Conservation (phyloP, 1,140 invertebrate species). For the Drosophila azteca region DNA sequence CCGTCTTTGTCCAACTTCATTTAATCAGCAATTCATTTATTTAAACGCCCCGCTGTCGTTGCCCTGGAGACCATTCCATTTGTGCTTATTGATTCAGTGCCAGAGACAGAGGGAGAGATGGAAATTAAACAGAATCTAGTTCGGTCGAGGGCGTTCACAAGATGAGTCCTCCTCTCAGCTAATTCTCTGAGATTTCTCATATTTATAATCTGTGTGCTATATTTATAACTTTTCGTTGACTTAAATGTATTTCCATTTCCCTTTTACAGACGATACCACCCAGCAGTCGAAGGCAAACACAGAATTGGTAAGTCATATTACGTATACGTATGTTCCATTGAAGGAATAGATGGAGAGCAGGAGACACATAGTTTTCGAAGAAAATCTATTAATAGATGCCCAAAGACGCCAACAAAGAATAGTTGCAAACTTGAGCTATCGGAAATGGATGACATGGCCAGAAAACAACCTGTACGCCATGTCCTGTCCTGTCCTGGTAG, state of each 20-base stretch:
- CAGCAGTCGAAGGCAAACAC: neutral
- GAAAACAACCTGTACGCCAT: slow-evolving; percentile 35
- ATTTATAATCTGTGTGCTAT: no score
- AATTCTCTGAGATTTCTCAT: slow-evolving; percentile 20
- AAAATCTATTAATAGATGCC: slow-evolving; percentile 50
- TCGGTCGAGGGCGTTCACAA: slow-evolving; percentile 51
- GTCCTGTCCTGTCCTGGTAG: neutral
- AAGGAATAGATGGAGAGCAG: neutral
- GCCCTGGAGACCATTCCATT: slow-evolving; percentile 36
- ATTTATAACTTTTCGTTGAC: neutral
- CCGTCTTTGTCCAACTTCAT: slow-evolving; percentile 52
- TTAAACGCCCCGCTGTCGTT: slow-evolving; percentile 51
- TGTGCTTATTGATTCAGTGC: slow-evolving; percentile 63
- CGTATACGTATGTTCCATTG: slow-evolving; percentile 37
- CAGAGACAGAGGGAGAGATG: neutral
- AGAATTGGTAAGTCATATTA: slow-evolving; percentile 33
- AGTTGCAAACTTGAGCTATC: slow-evolving; percentile 47
- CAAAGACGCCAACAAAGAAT: slow-evolving; percentile 18
- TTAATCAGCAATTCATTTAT: slow-evolving; percentile 74
- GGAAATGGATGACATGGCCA: slow-evolving; percentile 27
- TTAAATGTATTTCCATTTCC: neutral
- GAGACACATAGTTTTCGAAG: neutral
- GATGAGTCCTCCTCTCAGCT: no score
- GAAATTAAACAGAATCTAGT: slow-evolving; percentile 47
- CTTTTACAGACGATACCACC: slow-evolving; percentile 1